A percentile compares a stretch with the other conserved stretches of the same genome.
phyloP scores from a whole-genome alignment of 2,797 vertebrate species.

The Gambelia wislizenii region DNA sequence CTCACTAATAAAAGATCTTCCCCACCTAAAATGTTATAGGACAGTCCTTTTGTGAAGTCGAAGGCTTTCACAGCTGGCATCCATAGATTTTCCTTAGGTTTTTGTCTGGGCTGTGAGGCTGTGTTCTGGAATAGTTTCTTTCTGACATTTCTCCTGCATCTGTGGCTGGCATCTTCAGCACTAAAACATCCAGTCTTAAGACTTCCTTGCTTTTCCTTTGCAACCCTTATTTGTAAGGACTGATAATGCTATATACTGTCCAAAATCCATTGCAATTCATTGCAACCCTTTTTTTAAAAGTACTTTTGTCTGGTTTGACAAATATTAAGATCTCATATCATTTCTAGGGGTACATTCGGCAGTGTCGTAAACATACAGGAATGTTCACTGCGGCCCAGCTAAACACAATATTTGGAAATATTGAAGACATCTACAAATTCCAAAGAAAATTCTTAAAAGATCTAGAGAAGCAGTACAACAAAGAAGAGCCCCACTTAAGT shows the following conservation, averaged over 20 bases:
- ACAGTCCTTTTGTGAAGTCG: neutral
- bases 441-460: constrained; percentile 95
- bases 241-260: too few relatives aligned
- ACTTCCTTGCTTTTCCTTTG: too few relatives aligned
- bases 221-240: too few relatives aligned
- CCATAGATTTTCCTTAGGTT: too few relatives aligned
- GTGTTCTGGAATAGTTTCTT: too few relatives aligned
- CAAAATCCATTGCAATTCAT: constrained; percentile 4
- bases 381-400: constrained; percentile 94
- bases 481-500: constrained; percentile 93
- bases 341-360: constrained; percentile 93
- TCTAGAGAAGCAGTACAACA: constrained; percentile 95
- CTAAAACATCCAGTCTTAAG: too few relatives aligned
- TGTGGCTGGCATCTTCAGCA: too few relatives aligned
- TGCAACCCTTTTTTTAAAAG: constrained; percentile 13
- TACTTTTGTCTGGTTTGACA: constrained; percentile 34
- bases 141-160: too few relatives aligned
- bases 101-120: too few relatives aligned
- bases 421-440: constrained; percentile 98
- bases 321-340: neutral
- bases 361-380: constrained; percentile 93
- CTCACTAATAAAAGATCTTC: neutral
- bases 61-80: too few relatives aligned
- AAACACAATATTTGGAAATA: constrained; percentile 97
- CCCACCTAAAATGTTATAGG: neutral